Percentiles rank a stretch among this genome's conserved stretches.
These are phyloP conservation scores for Drosophila arawakana DNA, from an alignment of 1,140 invertebrate species.

Conservation along the genomic window DNA sequence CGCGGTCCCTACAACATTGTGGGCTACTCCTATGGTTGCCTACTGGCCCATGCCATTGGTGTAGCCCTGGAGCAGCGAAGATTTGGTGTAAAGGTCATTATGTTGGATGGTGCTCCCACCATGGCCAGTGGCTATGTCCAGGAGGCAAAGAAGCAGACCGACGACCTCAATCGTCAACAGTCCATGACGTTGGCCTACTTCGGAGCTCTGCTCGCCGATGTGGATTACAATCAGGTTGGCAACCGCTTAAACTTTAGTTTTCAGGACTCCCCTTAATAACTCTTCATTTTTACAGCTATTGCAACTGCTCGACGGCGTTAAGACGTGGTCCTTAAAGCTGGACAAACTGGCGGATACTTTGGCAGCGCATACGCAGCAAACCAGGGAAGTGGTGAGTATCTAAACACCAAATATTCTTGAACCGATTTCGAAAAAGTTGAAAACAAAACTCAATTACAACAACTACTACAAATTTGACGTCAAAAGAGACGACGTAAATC, in stretches of 20 bases:
- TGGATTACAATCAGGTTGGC: conserved; percentile 86
- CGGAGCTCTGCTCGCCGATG: conserved; percentile 90
- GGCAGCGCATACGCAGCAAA: conserved; percentile 65
- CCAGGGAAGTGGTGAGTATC: conserved; percentile 72
- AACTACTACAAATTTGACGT: too few species aligned
- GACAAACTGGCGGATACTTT: conserved; percentile 85
- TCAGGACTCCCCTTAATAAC: conserved; percentile 16
- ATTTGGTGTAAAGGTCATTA: conserved; percentile 88
- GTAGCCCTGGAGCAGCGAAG: conserved; percentile 90
- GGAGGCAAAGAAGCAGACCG: conserved; percentile 86
- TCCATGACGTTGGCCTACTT: conserved; percentile 92
- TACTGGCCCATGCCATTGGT: conserved; percentile 97
- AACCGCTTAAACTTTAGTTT: too few species aligned
- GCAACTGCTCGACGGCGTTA: conserved; percentile 84
- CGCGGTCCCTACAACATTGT: conserved; percentile 93
- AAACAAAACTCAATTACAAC: too few species aligned
- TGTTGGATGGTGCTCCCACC: conserved; percentile 96
- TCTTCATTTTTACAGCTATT: conserved; percentile 49
- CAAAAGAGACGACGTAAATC: too few species aligned
- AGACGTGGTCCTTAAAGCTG: conserved; percentile 84
- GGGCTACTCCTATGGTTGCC: conserved; percentile 97
- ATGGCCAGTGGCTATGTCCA: conserved; percentile 93
- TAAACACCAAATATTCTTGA: too few species aligned
- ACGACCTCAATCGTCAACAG: conserved; percentile 86
- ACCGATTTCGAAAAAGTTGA: too few species aligned